phyloP scores from a whole-genome alignment of 2,113 vertebrate species.

The Helogale parvula region DNA sequence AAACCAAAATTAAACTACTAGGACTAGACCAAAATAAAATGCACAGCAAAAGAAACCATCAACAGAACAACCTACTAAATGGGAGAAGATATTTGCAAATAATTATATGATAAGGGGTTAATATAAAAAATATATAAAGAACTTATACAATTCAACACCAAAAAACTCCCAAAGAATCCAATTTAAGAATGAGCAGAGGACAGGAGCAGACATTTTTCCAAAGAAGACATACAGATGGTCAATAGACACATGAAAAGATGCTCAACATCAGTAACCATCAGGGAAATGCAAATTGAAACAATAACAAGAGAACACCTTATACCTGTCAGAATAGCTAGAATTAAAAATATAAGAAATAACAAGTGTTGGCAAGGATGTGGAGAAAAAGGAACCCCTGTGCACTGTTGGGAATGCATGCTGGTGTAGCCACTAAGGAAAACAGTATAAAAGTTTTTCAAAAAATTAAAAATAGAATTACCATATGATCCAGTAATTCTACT shows the following conservation, averaged over 20 bases:
- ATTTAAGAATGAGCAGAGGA: neutral
- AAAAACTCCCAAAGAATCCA: neutral
- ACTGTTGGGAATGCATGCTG: no score
- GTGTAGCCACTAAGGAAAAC: neutral
- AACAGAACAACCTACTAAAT: neutral
- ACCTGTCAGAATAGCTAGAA: neutral
- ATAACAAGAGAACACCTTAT: neutral
- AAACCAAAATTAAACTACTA: neutral
- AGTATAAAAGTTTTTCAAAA: neutral
- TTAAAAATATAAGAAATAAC: neutral
- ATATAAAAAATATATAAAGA: neutral
- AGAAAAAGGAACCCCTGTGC: neutral
- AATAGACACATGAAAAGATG: neutral
- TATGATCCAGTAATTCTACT: neutral
- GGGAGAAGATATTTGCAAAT: neutral
- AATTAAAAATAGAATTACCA: neutral
- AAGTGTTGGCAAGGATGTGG: neutral
- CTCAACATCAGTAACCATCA: neutral
- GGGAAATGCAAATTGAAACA: neutral
- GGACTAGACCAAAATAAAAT: neutral
- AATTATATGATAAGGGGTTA: neutral
- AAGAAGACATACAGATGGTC: neutral
- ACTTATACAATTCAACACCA: neutral
- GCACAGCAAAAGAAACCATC: neutral
- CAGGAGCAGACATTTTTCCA: neutral